Percentiles rank a stretch among this genome's conserved stretches.
These are phyloP conservation scores for Drosophila aff. DNA, from an alignment of 1,140 invertebrate genomes.

Conservation along the genomic window DNA sequence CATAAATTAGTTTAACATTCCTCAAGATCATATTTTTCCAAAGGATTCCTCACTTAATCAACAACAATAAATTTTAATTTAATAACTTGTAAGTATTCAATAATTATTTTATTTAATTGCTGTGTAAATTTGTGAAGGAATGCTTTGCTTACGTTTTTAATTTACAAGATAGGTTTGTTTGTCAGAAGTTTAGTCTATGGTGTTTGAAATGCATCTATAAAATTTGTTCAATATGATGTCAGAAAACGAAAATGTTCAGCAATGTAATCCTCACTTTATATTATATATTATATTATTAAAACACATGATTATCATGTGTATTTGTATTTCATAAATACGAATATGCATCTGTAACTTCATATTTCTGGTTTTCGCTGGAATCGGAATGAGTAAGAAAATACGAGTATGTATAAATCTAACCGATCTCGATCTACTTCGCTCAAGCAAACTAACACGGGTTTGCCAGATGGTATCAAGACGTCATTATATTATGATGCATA, in stretches of 20 bases:
- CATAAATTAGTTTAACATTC: too few species aligned
- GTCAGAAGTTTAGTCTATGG: too few species aligned
- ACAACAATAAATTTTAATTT: too few species aligned
- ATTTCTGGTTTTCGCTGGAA: slow-evolving; percentile 14
- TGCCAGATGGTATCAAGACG: background rate
- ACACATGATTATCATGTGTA: too few species aligned
- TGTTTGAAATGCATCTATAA: too few species aligned
- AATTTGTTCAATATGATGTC: background rate
- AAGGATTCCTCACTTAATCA: too few species aligned
- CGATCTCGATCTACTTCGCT: background rate
- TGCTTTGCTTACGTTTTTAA: slow-evolving; percentile 28
- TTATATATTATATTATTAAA: background rate
- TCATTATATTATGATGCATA: background rate
- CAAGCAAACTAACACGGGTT: slow-evolving; percentile 37
- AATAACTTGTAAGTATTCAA: background rate
- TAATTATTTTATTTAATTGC: background rate
- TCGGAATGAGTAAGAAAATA: background rate
- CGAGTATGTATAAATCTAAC: slow-evolving; percentile 19
- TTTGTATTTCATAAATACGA: background rate
- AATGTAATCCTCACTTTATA: background rate
- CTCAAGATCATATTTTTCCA: too few species aligned
- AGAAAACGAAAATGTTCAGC: background rate
- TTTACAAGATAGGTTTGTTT: slow-evolving; percentile 4
- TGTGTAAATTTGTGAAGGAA: slow-evolving; percentile 15
- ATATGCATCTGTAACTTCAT: background rate